These are phyloP conservation scores for Ailuropoda melanoleuca DNA, from an alignment of 2,113 vertebrate species.

Conservation along the genomic window DNA sequence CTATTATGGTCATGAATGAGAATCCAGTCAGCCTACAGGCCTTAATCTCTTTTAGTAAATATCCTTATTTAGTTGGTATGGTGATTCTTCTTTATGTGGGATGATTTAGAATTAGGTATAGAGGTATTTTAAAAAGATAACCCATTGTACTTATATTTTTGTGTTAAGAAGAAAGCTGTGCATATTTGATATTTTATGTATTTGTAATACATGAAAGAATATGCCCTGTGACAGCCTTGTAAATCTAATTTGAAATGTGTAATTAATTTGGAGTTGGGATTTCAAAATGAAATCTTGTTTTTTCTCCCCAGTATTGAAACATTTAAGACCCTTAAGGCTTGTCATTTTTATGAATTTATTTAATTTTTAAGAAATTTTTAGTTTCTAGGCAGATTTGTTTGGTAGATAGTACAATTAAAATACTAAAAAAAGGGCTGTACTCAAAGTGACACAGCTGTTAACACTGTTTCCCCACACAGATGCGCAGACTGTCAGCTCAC, in stretches of 20 bases:
- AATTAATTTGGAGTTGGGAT: constrained; percentile 46
- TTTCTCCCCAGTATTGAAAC: constrained; percentile 15
- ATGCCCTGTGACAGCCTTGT: constrained; percentile 19
- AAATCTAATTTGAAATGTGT: constrained; percentile 34
- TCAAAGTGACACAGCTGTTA: not conserved
- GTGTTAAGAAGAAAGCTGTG: not conserved
- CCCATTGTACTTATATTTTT: not conserved
- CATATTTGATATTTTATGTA: constrained; percentile 8
- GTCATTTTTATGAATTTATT: not conserved
- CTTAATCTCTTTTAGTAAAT: constrained; percentile 1
- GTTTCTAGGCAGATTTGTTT: not conserved
- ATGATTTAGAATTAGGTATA: constrained; percentile 7
- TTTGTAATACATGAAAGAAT: constrained; percentile 24
- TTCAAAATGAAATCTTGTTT: constrained; percentile 32
- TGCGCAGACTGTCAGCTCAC: not conserved
- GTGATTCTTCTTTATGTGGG: not conserved
- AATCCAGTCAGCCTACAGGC: not conserved
- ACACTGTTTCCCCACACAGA: not conserved
- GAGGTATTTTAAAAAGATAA: constrained; percentile 12
- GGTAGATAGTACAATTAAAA: not conserved
- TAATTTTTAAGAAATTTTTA: not conserved
- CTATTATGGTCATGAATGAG: not conserved
- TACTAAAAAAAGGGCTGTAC: not conserved
- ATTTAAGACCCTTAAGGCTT: constrained; percentile 15
- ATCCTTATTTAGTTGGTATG: not conserved